Evolutionary conservation across 1,140 invertebrate genomes (phyloP), one percentile per base, ranked within the genome.

Genomic region (Parasteatoda tepidariorum): DNA sequence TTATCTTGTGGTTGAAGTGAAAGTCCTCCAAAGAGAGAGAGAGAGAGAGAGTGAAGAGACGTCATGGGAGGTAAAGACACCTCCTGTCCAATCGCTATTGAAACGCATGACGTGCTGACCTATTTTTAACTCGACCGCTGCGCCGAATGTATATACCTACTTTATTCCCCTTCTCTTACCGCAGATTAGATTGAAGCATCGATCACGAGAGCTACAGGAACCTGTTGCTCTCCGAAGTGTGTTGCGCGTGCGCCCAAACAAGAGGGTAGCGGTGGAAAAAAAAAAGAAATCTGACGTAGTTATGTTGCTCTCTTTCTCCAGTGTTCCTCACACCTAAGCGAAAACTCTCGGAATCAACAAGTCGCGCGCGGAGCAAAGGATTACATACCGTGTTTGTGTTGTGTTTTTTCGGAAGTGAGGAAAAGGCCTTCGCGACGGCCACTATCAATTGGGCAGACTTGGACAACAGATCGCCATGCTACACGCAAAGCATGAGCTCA

Each of bases 361-460:
- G 59, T 70, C 55, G 75, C 30, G 38, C 18, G 41, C 68, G 26
- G 13, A 7, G 18, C 24, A n/a, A 30, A 18, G 30, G 33, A 30
- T 81, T 26, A 2, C 48, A 41, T 22, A 26, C 13, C 38, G 41
- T 64, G n/a, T n/a, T 31, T 33, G 38, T 22, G 54, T 41, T 34
- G 1, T 34, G 13, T 57, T 24, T 9, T 55, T 18, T n/a, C 11
- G 9, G 41, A 7, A 38, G 54, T 24, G 24, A n/a, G 15, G 18
- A 5, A 31, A 48, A 18, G 71, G 22, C n/a, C 81, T 57, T 57
- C 85, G 84, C 66, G 48, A 86, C 86, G 86, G 86, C 86, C 62
- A 66, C 79, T 41, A 26, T 31, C 30, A 24, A 24, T 38, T 73
- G 68, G 55, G 68, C 73, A 48, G 84, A 84, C 66, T 34, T 82